phyloP scores from a whole-genome alignment of 1,140 invertebrate genomes.

The Battus philenor region DNA sequence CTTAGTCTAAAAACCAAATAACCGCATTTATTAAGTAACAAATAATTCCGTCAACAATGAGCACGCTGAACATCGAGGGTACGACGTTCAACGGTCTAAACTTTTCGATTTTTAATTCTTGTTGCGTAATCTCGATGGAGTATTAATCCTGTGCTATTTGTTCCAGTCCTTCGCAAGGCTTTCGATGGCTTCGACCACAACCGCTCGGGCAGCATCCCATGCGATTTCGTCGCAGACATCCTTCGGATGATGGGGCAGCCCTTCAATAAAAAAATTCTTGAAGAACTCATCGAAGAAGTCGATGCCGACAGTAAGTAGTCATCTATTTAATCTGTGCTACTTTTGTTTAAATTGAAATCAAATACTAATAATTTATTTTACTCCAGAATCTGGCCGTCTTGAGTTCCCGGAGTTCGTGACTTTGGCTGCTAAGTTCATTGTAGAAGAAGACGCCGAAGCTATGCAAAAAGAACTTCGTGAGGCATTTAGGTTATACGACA shows the following conservation, averaged over 20 bases:
- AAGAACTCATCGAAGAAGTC: constrained; percentile 96
- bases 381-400: constrained; percentile 93
- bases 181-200: constrained; percentile 98
- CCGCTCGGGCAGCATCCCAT: constrained; percentile 94
- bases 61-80: constrained; percentile 59
- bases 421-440: constrained; percentile 94
- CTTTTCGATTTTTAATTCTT: neutral
- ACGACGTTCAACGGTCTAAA: constrained; percentile 16
- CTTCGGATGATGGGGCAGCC: constrained; percentile 96
- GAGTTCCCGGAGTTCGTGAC: constrained; percentile 97
- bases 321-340: neutral
- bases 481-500: constrained; percentile 93
- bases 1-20: neutral
- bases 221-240: constrained; percentile 96
- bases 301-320: constrained; percentile 92
- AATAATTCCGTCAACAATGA: constrained; percentile 27
- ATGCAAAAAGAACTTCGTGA: constrained; percentile 94
- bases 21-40: constrained; percentile 5
- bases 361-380: constrained; percentile 31
- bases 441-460: constrained; percentile 95
- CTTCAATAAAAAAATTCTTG: constrained; percentile 95
- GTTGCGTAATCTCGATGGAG: constrained; percentile 29
- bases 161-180: constrained; percentile 91
- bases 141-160: constrained; percentile 36
- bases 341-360: neutral